Conservation (phyloP, 2,113 vertebrate genomes). For the Motacilla alba region DNA sequence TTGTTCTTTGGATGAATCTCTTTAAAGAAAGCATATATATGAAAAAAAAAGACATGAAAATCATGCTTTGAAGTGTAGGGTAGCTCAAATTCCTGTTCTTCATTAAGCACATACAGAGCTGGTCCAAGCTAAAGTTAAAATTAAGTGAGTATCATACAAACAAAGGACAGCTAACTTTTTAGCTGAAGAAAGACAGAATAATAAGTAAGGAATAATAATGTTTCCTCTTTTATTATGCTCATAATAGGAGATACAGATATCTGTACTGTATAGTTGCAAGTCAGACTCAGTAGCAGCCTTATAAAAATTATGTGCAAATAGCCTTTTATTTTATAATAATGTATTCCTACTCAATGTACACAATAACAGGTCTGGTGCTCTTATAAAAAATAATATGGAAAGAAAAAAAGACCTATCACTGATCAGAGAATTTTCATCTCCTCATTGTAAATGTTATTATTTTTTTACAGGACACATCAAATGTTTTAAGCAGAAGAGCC, state of each 20-base stretch:
- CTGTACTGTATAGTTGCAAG: background rate
- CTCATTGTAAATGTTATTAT: background rate
- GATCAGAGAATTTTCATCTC: background rate
- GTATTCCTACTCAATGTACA: background rate
- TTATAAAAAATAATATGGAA: background rate
- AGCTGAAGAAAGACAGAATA: background rate
- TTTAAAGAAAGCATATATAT: background rate
- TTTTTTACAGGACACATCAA: conserved; percentile 46
- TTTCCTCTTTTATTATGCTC: background rate
- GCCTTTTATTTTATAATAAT: background rate
- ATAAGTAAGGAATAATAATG: background rate
- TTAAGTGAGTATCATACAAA: background rate
- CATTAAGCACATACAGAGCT: background rate
- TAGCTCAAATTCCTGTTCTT: background rate
- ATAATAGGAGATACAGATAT: background rate
- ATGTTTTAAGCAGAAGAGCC: background rate
- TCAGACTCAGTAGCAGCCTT: background rate
- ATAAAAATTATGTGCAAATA: background rate
- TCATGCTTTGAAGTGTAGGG: background rate
- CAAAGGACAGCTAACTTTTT: background rate
- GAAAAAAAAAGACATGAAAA: background rate
- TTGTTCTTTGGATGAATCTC: background rate
- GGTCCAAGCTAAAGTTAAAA: background rate
- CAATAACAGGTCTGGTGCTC: background rate
- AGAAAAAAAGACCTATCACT: background rate